Conservation (phyloP, 2,888 invertebrate species). For the Chaitophorus viminalis region DNA sequence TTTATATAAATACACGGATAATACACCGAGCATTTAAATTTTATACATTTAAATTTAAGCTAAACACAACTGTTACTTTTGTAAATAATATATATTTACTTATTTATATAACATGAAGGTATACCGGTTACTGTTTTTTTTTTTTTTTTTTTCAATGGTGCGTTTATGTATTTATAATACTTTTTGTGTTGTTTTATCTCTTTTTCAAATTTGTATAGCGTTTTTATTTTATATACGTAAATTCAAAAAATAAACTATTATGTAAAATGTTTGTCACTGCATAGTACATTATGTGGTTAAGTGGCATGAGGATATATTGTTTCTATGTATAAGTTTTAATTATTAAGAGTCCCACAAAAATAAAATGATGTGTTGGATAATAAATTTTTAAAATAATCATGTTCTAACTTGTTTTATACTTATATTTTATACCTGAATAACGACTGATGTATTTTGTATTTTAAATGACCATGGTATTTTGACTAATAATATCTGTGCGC, state of each 20-base stretch:
- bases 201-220: constrained; percentile 59
- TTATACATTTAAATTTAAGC: constrained; percentile 46
- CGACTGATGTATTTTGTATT: no score
- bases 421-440: no score
- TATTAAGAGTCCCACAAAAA: constrained; percentile 44
- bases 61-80: constrained; percentile 18
- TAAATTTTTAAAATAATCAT: constrained; percentile 40
- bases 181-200: constrained; percentile 41
- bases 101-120: constrained; percentile 44
- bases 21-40: constrained; percentile 56
- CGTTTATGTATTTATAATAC: constrained; percentile 49
- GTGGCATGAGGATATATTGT: constrained; percentile 31
- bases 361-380: constrained; percentile 48
- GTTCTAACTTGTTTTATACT: background rate
- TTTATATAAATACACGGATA: constrained; percentile 44
- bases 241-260: constrained; percentile 24
- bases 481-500: no score
- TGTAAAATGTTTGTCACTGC: constrained; percentile 24
- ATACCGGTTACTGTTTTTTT: constrained; percentile 57
- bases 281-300: constrained; percentile 26
- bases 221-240: constrained; percentile 53
- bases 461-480: no score
- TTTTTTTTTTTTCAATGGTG: constrained; percentile 48
- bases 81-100: constrained; percentile 52
- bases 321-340: constrained; percentile 53